Conservation (phyloP, 2,113 vertebrate genomes). For the Mesembrinibis cayennensis region DNA sequence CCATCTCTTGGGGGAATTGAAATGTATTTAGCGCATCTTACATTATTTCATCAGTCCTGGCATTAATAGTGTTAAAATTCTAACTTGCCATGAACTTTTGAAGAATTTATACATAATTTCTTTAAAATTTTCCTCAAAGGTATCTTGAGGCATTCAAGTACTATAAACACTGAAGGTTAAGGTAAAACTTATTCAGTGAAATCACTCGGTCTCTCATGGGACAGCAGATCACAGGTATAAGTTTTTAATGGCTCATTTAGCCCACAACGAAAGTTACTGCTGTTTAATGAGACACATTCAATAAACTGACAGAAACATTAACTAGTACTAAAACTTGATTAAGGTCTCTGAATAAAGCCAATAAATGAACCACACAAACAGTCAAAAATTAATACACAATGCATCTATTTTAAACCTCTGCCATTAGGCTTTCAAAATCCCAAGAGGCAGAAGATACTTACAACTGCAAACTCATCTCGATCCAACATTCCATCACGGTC, state of each 20-base stretch:
- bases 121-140: background rate
- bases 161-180: background rate
- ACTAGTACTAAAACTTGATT: background rate
- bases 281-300: background rate
- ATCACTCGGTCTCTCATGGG: background rate
- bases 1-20: background rate
- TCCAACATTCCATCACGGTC: slow-evolving; percentile 97
- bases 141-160: background rate
- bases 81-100: background rate
- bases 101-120: background rate
- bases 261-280: background rate
- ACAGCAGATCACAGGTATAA: background rate
- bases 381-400: background rate
- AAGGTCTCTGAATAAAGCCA: background rate
- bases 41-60: background rate
- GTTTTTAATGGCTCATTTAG: background rate
- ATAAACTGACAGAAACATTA: background rate
- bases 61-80: background rate
- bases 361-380: background rate
- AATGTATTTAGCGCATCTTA: background rate
- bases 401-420: background rate
- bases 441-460: slow-evolving; percentile 74
- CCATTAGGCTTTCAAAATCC: background rate
- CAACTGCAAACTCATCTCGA: slow-evolving; percentile 98
- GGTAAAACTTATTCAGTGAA: background rate